Percentiles rank a stretch among this genome's conserved stretches.
These are phyloP conservation scores for Zele albiditarsus DNA, from an alignment of 2,888 invertebrate genomes.

Conservation along the genomic window DNA sequence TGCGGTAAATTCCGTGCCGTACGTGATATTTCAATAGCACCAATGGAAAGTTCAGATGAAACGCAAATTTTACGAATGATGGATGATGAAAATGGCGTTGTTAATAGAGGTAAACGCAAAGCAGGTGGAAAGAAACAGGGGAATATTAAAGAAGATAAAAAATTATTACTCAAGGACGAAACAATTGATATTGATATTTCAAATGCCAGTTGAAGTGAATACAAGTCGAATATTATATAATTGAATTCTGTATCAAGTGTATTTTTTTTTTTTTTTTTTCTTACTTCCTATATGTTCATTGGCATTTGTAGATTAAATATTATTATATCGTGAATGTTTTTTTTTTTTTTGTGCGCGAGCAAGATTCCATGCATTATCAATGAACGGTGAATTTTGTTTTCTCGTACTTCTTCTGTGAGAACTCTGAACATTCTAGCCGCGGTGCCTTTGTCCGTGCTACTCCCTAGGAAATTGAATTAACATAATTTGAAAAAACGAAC, in stretches of 20 bases:
- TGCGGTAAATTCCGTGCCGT: conserved; percentile 99
- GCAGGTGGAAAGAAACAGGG: conserved; percentile 69
- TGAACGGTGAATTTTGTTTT: background rate
- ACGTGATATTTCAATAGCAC: conserved; percentile 96
- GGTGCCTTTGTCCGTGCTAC: too few relatives aligned
- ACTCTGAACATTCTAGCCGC: too few relatives aligned
- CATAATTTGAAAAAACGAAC: too few relatives aligned
- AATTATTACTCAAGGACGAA: conserved; percentile 71
- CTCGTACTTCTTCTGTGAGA: background rate
- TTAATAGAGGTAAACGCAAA: conserved; percentile 79
- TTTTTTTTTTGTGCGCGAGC: background rate
- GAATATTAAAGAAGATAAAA: conserved; percentile 72
- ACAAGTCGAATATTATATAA: conserved; percentile 10
- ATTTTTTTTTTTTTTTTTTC: background rate
- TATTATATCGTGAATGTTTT: background rate
- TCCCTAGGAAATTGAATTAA: too few relatives aligned
- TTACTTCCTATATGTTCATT: background rate
- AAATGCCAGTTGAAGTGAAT: conserved; percentile 65
- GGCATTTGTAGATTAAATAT: background rate
- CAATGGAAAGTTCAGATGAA: conserved; percentile 94
- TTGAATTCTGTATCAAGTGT: background rate
- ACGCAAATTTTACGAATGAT: conserved; percentile 93
- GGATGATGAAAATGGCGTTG: conserved; percentile 93
- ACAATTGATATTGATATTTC: conserved; percentile 69
- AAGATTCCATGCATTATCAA: background rate